Evolutionary conservation across 2,113 vertebrate species (phyloP).

Genomic region (Microcebus ravelobensis): DNA sequence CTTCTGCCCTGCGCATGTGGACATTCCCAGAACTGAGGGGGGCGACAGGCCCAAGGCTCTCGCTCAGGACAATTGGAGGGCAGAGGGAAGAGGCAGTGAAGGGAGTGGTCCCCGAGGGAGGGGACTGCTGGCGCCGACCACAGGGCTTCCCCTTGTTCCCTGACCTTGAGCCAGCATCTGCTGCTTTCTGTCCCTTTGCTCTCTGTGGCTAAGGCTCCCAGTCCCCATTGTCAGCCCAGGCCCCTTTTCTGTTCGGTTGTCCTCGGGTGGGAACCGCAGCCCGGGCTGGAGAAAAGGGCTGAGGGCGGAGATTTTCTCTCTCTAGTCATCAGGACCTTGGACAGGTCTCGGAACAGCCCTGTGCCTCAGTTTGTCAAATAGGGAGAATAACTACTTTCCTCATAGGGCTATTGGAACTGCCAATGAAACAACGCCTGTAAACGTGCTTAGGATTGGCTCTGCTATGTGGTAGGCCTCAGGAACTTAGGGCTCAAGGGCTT

Average conservation of each 20-base stretch:
- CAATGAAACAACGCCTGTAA: background rate
- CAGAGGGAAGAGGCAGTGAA: background rate
- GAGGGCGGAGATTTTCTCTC: background rate
- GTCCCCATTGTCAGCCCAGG: background rate
- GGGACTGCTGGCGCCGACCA: fast-evolving
- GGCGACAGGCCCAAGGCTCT: background rate
- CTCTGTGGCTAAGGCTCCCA: background rate
- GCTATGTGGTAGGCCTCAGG: background rate
- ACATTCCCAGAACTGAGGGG: background rate
- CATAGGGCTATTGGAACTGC: background rate
- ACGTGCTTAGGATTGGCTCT: background rate
- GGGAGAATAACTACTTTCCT: background rate
- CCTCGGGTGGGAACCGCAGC: background rate
- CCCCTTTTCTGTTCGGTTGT: background rate
- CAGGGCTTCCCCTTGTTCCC: background rate
- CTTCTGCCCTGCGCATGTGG: background rate
- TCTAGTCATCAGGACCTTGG: constrained; percentile 41
- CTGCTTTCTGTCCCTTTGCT: constrained; percentile 58
- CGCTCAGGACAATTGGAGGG: fast-evolving
- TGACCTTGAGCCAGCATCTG: background rate
- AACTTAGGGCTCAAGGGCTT: background rate
- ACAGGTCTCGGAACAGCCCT: background rate
- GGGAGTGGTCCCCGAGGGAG: background rate
- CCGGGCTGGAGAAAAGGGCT: background rate
- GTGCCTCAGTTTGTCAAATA: constrained; percentile 31